Percentiles rank a stretch among this genome's conserved stretches.
Evolutionary conservation across 2,888 invertebrate species (phyloP).

Genomic region (Phalangium opilio): DNA sequence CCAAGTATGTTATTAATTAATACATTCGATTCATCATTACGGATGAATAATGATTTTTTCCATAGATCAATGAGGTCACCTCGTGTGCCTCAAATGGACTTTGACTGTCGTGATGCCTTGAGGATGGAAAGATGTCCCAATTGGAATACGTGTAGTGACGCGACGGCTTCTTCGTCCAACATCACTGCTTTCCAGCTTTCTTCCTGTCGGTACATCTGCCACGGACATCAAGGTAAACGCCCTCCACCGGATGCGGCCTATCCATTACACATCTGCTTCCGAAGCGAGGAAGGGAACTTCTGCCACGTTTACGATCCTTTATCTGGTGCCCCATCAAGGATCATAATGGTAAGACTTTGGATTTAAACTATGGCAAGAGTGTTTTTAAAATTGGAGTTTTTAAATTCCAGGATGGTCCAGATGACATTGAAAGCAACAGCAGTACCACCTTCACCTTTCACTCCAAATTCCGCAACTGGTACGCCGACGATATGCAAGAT

Average conservation of each 20-base stretch:
- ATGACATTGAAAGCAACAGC: too few species aligned
- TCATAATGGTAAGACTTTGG: too few species aligned
- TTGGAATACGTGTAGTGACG: constrained; percentile 16
- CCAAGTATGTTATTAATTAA: too few species aligned
- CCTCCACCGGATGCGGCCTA: constrained; percentile 7
- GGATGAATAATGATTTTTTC: too few species aligned
- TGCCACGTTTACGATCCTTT: constrained; percentile 14
- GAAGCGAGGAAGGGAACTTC: constrained; percentile 6
- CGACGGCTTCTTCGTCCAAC: constrained; percentile 7
- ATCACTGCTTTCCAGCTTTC: constrained; percentile 16
- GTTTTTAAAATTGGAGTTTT: background rate
- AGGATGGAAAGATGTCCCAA: constrained; percentile 22
- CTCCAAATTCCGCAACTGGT: constrained; percentile 18
- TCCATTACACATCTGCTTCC: constrained; percentile 19
- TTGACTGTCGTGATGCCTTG: constrained; percentile 20
- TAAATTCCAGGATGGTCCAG: background rate
- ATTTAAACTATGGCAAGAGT: too few species aligned
- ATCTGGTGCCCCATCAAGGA: too few species aligned
- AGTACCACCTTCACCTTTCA: constrained; percentile 14
- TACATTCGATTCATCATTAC: too few species aligned
- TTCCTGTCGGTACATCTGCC: constrained; percentile 18
- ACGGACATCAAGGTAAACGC: too few species aligned
- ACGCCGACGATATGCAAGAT: constrained; percentile 14
- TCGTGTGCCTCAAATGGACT: constrained; percentile 18
- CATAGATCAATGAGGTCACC: constrained; percentile 16